Base-by-base conservation (phyloP, 1,140 invertebrate species). In the Hylaeus anthracinus region DNA sequence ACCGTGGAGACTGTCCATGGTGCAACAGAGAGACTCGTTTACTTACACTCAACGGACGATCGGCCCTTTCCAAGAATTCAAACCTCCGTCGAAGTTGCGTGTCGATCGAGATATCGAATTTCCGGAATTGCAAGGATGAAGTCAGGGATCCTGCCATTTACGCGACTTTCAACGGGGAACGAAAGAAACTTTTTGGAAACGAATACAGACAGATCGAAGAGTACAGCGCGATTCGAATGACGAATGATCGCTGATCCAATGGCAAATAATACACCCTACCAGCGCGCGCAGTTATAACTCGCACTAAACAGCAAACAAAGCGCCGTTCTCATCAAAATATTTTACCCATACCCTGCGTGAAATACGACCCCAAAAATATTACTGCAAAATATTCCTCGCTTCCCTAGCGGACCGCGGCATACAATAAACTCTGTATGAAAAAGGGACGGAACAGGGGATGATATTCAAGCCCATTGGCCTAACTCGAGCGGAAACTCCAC, bases 291-390 rank as follows among this genome's bases (percentile, higher is more conserved):
- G 51, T 56, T 14, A 56, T 56, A 56, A 56, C 55, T 53, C 10
- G 8, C 6, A 53, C 51, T 4, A 14, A 63, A 3, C 4, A 64
- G 10, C 63, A 43, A 43, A 64, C 63, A 64, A 43, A 14, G 12
- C 39, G 43, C 63, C 10, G 9, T 9, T 15, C 15, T 15, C 60
- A 10, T 9, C 63, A 39, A 51, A n/a, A 60, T 51, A 41, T 56
- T 14, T 0, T 12, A 12, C 3, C 26, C 9, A 9, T 14, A 3
- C 3, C 0, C 3, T 45, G 6, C n/a, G 10, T 79, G 77, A 79
- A 79, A 79, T 73, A 73, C 65, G 77, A 73, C 43, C n/a, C 5
- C 0, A 43, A 65, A 79, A 65, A 79, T 73, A 73, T 65, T 64
- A 65, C 65, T 10, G 60, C 15, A 37, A 45, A 55, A 56, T 26